Evolutionary conservation across 2,888 invertebrate species (phyloP).

Genomic region (Fragum whitleyi): DNA sequence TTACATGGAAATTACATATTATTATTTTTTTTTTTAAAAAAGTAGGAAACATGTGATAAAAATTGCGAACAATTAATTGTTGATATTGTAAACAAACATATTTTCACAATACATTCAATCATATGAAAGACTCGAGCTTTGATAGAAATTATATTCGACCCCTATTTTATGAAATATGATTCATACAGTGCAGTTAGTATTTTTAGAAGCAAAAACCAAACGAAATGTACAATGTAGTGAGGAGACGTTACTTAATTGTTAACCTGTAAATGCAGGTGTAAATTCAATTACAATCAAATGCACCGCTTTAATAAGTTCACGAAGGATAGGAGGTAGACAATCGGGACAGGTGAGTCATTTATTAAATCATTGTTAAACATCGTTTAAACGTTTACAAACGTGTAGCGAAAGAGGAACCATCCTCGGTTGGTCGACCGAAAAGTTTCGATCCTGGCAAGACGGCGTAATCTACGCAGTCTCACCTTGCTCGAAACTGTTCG

Average conservation of each 20-base stretch:
- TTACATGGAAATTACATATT: neutral
- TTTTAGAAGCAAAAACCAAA: neutral
- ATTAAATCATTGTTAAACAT: neutral
- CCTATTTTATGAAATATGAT: neutral
- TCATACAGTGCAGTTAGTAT: neutral
- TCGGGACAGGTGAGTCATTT: neutral
- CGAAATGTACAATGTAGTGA: neutral
- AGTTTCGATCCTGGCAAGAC: too few species aligned
- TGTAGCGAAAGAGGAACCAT: too few species aligned
- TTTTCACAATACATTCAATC: too few species aligned
- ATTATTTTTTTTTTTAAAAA: too few species aligned
- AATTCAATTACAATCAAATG: neutral
- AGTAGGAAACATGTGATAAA: too few species aligned
- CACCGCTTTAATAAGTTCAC: neutral
- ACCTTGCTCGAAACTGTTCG: too few species aligned
- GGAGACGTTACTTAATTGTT: neutral
- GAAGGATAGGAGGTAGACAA: neutral
- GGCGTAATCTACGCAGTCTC: too few species aligned
- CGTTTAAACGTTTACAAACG: too few species aligned
- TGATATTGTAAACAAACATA: too few species aligned
- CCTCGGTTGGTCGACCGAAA: too few species aligned
- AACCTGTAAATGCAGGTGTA: neutral
- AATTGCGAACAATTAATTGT: too few species aligned
- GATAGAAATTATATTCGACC: neutral
- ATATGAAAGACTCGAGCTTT: too few species aligned